Conservation (phyloP, 2,888 invertebrate genomes). For the Odontocerum albicorne region DNA sequence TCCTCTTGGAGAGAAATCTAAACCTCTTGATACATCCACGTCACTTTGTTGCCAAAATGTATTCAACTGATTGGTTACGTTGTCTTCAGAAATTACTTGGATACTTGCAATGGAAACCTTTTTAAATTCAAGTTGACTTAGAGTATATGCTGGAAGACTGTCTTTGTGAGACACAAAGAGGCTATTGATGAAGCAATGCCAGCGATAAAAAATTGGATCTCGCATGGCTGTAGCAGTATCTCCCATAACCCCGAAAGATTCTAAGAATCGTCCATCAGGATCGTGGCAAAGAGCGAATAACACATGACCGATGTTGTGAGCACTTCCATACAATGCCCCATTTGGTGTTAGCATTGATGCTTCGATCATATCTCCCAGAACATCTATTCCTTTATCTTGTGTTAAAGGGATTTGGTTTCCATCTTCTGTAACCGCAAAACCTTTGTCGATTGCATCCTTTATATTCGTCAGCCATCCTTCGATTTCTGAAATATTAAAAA, state of each 20-base stretch:
- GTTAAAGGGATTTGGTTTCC: slow-evolving; percentile 60
- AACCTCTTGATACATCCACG: slow-evolving; percentile 75
- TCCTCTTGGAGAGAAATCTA: slow-evolving; percentile 75
- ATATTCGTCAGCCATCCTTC: slow-evolving; percentile 77
- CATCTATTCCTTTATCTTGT: slow-evolving; percentile 72
- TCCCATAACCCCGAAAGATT: slow-evolving; percentile 43
- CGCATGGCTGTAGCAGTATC: slow-evolving; percentile 44
- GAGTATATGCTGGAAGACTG: slow-evolving; percentile 41
- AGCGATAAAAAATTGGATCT: slow-evolving; percentile 46
- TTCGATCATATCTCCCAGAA: slow-evolving; percentile 80
- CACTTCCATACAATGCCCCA: slow-evolving; percentile 70
- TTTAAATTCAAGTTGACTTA: slow-evolving; percentile 41
- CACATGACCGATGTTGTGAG: slow-evolving; percentile 83
- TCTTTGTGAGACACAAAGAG: slow-evolving; percentile 72
- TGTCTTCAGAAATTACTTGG: slow-evolving; percentile 43
- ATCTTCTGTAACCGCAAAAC: slow-evolving; percentile 57
- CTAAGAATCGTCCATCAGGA: slow-evolving; percentile 72
- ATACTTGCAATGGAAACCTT: slow-evolving; percentile 59
- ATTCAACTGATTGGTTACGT: slow-evolving; percentile 57
- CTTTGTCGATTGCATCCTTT: slow-evolving; percentile 68
- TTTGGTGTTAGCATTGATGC: slow-evolving; percentile 71
- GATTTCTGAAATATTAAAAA: no score
- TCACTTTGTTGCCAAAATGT: slow-evolving; percentile 83
- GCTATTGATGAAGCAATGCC: slow-evolving; percentile 48
- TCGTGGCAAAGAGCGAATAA: slow-evolving; percentile 78